Conservation (phyloP, 2,113 vertebrate species). For the Verasper variegatus region DNA sequence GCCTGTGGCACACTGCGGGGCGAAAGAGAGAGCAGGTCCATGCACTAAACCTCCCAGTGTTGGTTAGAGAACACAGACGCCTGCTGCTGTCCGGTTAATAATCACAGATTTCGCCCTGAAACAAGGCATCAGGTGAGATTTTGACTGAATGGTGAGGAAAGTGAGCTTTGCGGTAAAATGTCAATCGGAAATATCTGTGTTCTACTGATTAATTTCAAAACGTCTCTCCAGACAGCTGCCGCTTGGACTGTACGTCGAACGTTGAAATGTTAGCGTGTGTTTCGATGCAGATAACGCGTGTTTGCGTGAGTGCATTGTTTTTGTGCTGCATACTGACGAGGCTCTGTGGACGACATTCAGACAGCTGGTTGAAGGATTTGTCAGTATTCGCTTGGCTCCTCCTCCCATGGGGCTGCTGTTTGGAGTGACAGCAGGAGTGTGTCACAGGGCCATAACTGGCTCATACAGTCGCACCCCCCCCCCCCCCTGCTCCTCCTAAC, state of each 20-base stretch:
- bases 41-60: slow-evolving; percentile 31
- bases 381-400: slow-evolving; percentile 35
- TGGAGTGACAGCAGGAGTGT: slow-evolving; percentile 52
- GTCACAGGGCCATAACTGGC: slow-evolving; percentile 29
- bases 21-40: slow-evolving; percentile 17
- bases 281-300: not conserved
- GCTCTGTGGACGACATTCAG: slow-evolving; percentile 12
- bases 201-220: slow-evolving; percentile 3
- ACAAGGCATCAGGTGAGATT: slow-evolving; percentile 35
- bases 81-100: slow-evolving; percentile 53
- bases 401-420: slow-evolving; percentile 4
- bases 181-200: slow-evolving; percentile 7
- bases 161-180: not conserved
- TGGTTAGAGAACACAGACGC: slow-evolving; percentile 24
- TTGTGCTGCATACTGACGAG: not conserved
- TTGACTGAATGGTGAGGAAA: slow-evolving; percentile 1
- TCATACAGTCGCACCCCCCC: not conserved
- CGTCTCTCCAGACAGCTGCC: slow-evolving; percentile 13
- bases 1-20: slow-evolving; percentile 52
- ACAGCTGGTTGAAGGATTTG: slow-evolving; percentile 49
- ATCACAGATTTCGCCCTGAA: slow-evolving; percentile 58
- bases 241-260: not conserved
- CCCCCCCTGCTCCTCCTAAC: not conserved
- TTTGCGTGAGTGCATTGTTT: slow-evolving; percentile 8
- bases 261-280: not conserved